A percentile compares a stretch with the other conserved stretches of the same genome.
Evolutionary conservation across 2,888 invertebrate species (phyloP).

Genomic region (Axea sp.): DNA sequence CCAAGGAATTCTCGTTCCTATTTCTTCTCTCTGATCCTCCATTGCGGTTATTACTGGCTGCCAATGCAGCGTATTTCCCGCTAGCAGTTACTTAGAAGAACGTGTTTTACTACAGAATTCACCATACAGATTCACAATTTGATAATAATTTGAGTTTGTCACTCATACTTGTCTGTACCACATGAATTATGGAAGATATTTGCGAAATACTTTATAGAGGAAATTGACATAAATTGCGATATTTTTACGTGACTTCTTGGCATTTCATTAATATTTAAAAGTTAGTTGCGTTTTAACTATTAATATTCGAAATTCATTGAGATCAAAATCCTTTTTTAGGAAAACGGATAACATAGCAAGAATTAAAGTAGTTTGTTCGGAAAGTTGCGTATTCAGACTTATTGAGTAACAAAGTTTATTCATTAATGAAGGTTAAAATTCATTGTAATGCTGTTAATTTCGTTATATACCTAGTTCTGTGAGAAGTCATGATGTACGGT

Average conservation of each 20-base stretch:
- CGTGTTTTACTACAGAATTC: constrained; percentile 28
- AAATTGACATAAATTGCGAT: too few species aligned
- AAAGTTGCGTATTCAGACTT: constrained; percentile 6
- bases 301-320: too few species aligned
- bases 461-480: constrained; percentile 4
- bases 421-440: constrained; percentile 20
- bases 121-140: constrained; percentile 24
- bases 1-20: constrained; percentile 1
- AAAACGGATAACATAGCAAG: too few species aligned
- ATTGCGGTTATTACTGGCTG: constrained; percentile 47
- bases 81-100: constrained; percentile 28
- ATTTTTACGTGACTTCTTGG: too few species aligned
- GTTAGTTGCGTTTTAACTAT: too few species aligned
- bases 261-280: too few species aligned
- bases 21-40: constrained; percentile 21
- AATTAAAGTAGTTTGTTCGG: too few species aligned
- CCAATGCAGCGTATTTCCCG: constrained; percentile 23
- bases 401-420: constrained; percentile 22
- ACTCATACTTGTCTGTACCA: constrained; percentile 19
- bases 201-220: neutral
- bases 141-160: constrained; percentile 43
- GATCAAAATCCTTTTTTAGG: too few species aligned
- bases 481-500: constrained; percentile 41
- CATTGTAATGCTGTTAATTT: constrained; percentile 36
- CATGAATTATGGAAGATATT: constrained; percentile 18